These are phyloP conservation scores for Enteromius viviparus DNA, from an alignment of 2,797 vertebrate genomes.

Conservation along the genomic window DNA sequence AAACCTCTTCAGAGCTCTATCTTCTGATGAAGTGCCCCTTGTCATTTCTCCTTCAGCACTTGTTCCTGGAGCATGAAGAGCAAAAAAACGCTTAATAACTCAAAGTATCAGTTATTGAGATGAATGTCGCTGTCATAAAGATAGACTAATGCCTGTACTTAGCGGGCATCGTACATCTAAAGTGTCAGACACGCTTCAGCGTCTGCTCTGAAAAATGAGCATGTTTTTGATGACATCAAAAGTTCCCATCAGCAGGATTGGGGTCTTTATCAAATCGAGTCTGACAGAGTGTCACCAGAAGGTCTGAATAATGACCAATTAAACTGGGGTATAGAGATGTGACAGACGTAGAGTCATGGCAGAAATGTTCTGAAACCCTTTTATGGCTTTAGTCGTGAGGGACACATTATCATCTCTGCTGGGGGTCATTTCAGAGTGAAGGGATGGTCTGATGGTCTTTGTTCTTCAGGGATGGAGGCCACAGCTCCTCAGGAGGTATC, in stretches of 20 bases:
- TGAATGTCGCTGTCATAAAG: constrained; percentile 27
- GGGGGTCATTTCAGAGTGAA: constrained; percentile 21
- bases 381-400: constrained; percentile 13
- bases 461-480: constrained; percentile 72
- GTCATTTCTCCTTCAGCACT: constrained; percentile 21
- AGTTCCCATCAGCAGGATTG: constrained; percentile 9
- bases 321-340: constrained; percentile 27
- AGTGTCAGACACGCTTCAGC: constrained; percentile 15
- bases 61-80: constrained; percentile 39
- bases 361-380: constrained; percentile 21
- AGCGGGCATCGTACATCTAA: constrained; percentile 9
- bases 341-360: constrained; percentile 30
- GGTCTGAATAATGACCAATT: constrained; percentile 43
- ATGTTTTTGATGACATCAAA: constrained; percentile 22
- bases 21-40: constrained; percentile 3
- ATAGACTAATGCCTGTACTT: constrained; percentile 30
- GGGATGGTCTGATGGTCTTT: constrained; percentile 23
- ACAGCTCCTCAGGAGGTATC: constrained; percentile 83
- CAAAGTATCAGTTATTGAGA: constrained; percentile 37
- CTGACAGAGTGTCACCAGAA: constrained; percentile 39
- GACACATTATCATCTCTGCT: background rate
- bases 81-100: constrained; percentile 11
- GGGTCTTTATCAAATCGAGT: constrained; percentile 39
- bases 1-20: constrained; percentile 37
- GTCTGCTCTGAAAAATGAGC: constrained; percentile 29